phyloP scores from a whole-genome alignment of 2,888 invertebrate genomes.

The Cephonodes hylas region DNA sequence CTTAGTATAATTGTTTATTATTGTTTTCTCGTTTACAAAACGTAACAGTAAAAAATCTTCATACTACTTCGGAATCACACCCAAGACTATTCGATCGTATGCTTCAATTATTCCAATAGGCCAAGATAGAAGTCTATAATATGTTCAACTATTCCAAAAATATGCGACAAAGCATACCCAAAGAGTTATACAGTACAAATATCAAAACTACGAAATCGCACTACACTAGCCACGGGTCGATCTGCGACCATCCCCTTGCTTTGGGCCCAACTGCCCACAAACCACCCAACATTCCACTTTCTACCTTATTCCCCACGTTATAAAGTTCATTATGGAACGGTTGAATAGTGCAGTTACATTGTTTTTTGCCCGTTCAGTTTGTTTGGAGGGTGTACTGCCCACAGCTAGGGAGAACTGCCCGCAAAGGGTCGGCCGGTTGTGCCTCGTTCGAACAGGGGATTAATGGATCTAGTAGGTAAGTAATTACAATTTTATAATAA shows the following conservation, averaged over 20 bases:
- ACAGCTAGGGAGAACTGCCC: constrained; percentile 76
- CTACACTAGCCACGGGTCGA: constrained; percentile 71
- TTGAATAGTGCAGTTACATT: constrained; percentile 45
- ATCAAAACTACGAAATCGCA: constrained; percentile 74
- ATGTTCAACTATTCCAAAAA: background rate
- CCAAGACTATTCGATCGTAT: no score
- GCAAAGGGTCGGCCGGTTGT: constrained; percentile 72
- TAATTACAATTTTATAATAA: background rate
- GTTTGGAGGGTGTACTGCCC: constrained; percentile 77
- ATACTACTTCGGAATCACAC: background rate
- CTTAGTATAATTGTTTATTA: no score
- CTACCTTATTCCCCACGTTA: background rate
- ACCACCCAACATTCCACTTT: constrained; percentile 20
- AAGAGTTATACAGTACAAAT: constrained; percentile 39
- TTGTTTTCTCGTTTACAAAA: no score
- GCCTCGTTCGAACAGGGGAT: constrained; percentile 53
- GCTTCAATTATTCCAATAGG: no score
- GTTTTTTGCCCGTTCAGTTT: constrained; percentile 63
- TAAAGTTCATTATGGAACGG: constrained; percentile 41
- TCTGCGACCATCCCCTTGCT: constrained; percentile 61
- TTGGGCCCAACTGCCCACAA: constrained; percentile 62
- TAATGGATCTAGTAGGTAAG: constrained; percentile 10
- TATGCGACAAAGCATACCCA: background rate
- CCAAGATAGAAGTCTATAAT: no score
- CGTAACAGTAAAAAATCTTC: background rate